Evolutionary conservation across 2,113 vertebrate species (phyloP).

Genomic region (Morphnarchus princeps): DNA sequence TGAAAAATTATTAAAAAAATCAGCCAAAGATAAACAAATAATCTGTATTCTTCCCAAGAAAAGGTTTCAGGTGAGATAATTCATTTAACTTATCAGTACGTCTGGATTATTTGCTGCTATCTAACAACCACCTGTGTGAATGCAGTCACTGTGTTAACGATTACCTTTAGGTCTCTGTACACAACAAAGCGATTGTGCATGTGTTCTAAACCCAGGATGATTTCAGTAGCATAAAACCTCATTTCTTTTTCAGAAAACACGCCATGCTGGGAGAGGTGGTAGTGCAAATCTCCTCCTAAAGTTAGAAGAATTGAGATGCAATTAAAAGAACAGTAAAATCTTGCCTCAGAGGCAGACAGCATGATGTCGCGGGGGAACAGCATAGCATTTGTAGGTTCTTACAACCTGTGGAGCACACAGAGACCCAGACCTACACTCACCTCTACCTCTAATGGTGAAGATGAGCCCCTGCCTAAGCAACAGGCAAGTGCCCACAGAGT

Average conservation of each 20-base stretch:
- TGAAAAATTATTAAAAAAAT: neutral
- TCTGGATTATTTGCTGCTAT: neutral
- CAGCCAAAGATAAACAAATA: neutral
- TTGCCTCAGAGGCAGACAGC: neutral
- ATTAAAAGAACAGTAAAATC: neutral
- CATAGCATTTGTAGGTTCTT: neutral
- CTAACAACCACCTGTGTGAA: no score
- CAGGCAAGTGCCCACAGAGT: no score
- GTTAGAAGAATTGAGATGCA: neutral
- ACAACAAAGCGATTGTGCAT: conserved; percentile 97
- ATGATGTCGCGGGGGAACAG: neutral
- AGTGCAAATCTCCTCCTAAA: conserved; percentile 94
- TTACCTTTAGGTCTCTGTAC: conserved; percentile 96
- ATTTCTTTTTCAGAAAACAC: conserved; percentile 98
- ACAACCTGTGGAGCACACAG: neutral
- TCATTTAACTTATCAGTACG: neutral
- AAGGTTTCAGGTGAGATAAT: neutral
- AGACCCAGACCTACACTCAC: neutral
- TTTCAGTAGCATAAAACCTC: conserved; percentile 95
- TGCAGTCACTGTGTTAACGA: accelerated
- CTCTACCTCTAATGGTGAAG: no score
- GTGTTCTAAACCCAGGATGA: conserved; percentile 95
- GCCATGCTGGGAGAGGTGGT: conserved; percentile 96
- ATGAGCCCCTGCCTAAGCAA: no score
- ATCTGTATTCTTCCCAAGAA: neutral